Base-by-base conservation (phyloP, 2,113 vertebrate species). In the Anas platyrhynchos region DNA sequence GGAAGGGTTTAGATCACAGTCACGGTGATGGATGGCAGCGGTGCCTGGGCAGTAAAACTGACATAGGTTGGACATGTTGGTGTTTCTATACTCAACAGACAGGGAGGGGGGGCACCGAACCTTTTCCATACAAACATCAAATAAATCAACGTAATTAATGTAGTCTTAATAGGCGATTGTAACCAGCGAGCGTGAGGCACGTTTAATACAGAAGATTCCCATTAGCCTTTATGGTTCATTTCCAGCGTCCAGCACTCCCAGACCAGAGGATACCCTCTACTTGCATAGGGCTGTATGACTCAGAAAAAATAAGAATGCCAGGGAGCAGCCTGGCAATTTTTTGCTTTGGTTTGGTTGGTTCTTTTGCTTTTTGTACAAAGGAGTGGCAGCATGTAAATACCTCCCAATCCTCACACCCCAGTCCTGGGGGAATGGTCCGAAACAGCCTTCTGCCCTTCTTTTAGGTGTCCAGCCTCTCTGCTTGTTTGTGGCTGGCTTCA, bases 141-240 rank as follows among this genome's bases (percentile, higher is more conserved):
- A 65, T 68, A 91, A 95, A 97, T 95, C 75, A 93, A 54, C 89
- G 86, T 87, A 10, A 87, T 72, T 81, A 87, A 52, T 32, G 25
- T 6, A 54, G 29, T 67, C 66, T 93, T 31, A 58, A 65, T 43
- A 91, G 94, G 79, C 20, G 22, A 80, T 50, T 58, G 94, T 81
- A 91, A 74, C 81, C 63, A 71, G 10, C 16, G 5, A 61, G 67
- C 8, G 7, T 16, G 87, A 75, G 84, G 72, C 25, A 20, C 5
- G 52, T 58, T 74, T 52, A 38, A 26, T 0, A 55, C 61, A 13
- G 75, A 72, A 77, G 87, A 29, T 52, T 62, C 41, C 34, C 59
- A 11, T 44, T 54, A 55, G 41, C 27, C 55, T 16, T 31, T 52
- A 15, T 3, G 80, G 84, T 46, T 88, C 58, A 4, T 87, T 46